Conservation (phyloP, 2,888 invertebrate species). For the Drosophila suboccidentalis region DNA sequence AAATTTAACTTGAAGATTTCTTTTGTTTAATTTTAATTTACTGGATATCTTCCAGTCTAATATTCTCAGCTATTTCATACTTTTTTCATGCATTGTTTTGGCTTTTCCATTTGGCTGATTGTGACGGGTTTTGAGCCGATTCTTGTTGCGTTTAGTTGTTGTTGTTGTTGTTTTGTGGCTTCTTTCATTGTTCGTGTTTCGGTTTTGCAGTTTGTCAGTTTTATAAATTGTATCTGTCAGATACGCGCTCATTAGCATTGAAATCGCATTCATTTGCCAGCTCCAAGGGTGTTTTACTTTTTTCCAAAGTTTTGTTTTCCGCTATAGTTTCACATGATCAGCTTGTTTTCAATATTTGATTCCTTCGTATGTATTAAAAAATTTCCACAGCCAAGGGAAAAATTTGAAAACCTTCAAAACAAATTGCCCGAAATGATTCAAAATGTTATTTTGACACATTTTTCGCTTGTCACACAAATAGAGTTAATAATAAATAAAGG, state of each 20-base stretch:
- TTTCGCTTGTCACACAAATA: conserved; percentile 60
- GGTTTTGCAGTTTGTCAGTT: conserved; percentile 63
- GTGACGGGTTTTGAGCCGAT: conserved; percentile 29
- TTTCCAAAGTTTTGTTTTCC: background rate
- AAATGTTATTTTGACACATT: conserved; percentile 63
- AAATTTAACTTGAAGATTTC: too few species aligned
- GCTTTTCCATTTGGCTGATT: conserved; percentile 65
- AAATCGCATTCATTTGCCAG: conserved; percentile 53
- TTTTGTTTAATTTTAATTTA: too few species aligned
- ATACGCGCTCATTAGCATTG: conserved; percentile 81
- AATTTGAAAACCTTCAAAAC: conserved; percentile 19
- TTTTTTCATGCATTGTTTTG: conserved; percentile 25
- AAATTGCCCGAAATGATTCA: conserved; percentile 49
- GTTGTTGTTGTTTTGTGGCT: conserved; percentile 24
- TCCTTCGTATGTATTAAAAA: background rate
- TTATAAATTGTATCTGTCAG: conserved; percentile 81
- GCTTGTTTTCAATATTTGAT: conserved; percentile 4
- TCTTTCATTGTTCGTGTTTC: conserved; percentile 45
- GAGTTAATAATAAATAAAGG: conserved; percentile 77
- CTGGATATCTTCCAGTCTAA: background rate
- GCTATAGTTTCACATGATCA: conserved; percentile 25
- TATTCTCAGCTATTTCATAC: background rate
- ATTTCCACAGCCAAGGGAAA: conserved; percentile 6
- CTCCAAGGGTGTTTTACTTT: conserved; percentile 4
- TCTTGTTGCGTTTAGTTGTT: conserved; percentile 22